A percentile compares a stretch with the other conserved stretches of the same genome.
phyloP scores from a whole-genome alignment of 2,113 vertebrate species.

The Nerophis ophidion region DNA sequence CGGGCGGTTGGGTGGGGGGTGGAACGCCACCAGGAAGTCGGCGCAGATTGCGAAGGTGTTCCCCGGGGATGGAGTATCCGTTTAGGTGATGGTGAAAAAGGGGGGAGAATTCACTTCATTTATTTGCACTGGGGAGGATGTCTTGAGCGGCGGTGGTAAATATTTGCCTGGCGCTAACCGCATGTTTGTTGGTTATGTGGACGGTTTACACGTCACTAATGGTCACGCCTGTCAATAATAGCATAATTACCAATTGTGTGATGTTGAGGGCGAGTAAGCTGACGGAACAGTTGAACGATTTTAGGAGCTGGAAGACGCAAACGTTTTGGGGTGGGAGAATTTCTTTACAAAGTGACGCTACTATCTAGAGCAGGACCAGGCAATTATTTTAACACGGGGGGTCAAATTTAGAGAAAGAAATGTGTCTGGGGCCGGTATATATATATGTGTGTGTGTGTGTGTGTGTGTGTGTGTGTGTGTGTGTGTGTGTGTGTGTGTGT shows the following conservation, averaged over 20 bases:
- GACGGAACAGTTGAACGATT: slow-evolving; percentile 15
- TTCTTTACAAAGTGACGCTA: too few relatives aligned
- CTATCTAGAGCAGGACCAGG: too few relatives aligned
- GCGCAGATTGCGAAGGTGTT: slow-evolving; percentile 60
- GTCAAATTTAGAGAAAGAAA: too few relatives aligned
- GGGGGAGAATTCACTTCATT: slow-evolving; percentile 57
- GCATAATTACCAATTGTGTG: not conserved
- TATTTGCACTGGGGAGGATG: slow-evolving; percentile 64
- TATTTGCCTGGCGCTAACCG: slow-evolving; percentile 41
- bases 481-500: too few relatives aligned
- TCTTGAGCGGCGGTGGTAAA: slow-evolving; percentile 63
- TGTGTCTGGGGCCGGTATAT: too few relatives aligned
- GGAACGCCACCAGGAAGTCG: slow-evolving; percentile 58
- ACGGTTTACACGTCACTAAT: not conserved
- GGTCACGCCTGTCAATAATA: not conserved
- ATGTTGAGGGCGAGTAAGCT: slow-evolving; percentile 33
- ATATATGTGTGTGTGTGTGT: too few relatives aligned
- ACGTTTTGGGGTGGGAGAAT: too few relatives aligned
- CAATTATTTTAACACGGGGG: too few relatives aligned
- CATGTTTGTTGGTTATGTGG: not conserved
- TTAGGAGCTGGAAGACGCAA: too few relatives aligned
- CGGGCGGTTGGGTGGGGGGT: slow-evolving; percentile 49
- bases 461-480: too few relatives aligned
- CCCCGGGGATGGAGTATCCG: slow-evolving; percentile 65
- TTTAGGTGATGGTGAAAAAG: slow-evolving; percentile 51